Evolutionary conservation across 2,888 invertebrate species (phyloP), one percentile per base, ranked within the genome.

Genomic region (Xanthia icteritia): DNA sequence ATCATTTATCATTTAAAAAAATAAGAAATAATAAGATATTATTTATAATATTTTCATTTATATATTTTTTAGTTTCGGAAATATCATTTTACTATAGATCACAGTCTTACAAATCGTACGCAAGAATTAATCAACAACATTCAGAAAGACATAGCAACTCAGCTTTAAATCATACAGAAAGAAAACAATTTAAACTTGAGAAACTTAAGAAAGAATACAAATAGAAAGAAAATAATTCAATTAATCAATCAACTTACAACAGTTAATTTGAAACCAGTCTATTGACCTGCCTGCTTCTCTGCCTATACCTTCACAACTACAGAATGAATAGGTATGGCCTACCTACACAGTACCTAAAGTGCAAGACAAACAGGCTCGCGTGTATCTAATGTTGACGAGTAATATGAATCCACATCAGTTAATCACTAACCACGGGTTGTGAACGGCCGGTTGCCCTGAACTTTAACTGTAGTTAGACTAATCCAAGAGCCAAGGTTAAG

Each of bases 331-430:
- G 23, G 17, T 17, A n/a, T n/a, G 23, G 23, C 3, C 36, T 11
- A 56, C 27, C 31, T 54, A 45, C n/a, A 42, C 23, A 6, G 1
- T 58, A 76, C 60, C 20, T 60, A 27, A n/a, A 42, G 17, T 66
- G 39, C 60, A 9, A 75, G 20, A 31, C 45, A 64, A 73, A 58
- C 54, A 39, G 27, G 39, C 39, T 86, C 36, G 77, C 85, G 61
- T 86, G 87, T 68, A 51, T 58, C 54, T 60, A 71, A 67, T 76
- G 45, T 68, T 39, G 75, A 73, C 70, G 65, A 74, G 58, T 73
- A 70, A 75, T 84, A 85, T 85, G 83, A 76, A 73, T 68, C 67
- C 82, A 54, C 60, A 77, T 66, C 66, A 66, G 77, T 70, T 78
- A 78, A 78, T 72, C 60, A 75, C 76, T 45, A 66, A 84, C 56